Evolutionary conservation across 37 sponge, comb jelly and placozoan species (phyloP).

Genomic region (Tethya wilhelma): DNA sequence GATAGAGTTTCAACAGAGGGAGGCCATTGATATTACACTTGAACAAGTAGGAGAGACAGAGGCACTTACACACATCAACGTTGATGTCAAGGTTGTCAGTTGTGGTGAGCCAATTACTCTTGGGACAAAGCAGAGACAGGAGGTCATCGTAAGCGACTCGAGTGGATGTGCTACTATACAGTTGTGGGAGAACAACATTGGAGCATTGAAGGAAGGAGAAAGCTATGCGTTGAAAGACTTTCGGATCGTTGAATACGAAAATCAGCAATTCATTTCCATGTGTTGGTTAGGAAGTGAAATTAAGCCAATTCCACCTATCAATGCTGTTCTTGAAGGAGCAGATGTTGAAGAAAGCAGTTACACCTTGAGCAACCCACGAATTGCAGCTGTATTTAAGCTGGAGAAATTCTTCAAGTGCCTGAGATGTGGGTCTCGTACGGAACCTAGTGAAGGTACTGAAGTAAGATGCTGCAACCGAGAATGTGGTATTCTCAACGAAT

Average conservation of each 20-base stretch:
- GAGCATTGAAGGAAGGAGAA: too few relatives aligned
- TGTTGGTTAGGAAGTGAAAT: conserved; percentile 2
- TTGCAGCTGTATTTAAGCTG: too few relatives aligned
- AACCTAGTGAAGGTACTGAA: not conserved
- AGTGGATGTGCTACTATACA: not conserved
- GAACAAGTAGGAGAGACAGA: too few relatives aligned
- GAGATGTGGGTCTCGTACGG: too few relatives aligned
- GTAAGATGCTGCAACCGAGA: not conserved
- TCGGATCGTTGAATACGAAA: conserved; percentile 1
- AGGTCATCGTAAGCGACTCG: not conserved
- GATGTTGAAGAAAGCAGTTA: not conserved
- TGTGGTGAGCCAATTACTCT: conserved; percentile 3
- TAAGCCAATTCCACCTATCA: not conserved
- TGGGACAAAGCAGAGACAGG: not conserved
- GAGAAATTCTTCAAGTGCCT: too few relatives aligned
- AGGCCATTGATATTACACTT: too few relatives aligned
- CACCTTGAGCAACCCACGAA: not conserved
- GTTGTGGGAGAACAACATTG: conserved; percentile 3
- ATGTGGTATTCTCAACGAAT: not conserved
- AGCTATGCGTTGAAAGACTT: not conserved
- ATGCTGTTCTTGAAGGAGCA: too few relatives aligned
- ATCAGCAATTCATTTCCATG: not conserved
- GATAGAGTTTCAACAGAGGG: not conserved
- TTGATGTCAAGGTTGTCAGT: not conserved
- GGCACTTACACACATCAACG: not conserved